These are phyloP conservation scores for Clanis bilineata DNA, from an alignment of 2,888 invertebrate species.

Conservation along the genomic window DNA sequence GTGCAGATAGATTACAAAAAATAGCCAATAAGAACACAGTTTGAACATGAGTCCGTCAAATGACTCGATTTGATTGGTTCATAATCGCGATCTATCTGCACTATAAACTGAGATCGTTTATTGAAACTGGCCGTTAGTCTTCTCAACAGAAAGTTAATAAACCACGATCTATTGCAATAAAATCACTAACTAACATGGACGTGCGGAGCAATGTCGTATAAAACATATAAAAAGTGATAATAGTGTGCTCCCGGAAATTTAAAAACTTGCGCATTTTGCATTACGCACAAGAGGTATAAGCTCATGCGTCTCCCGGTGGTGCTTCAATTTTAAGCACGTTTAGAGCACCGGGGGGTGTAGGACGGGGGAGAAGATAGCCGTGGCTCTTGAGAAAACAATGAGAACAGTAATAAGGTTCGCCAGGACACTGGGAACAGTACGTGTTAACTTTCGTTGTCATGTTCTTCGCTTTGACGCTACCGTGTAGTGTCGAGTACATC, in stretches of 20 bases:
- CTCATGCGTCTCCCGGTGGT: neutral
- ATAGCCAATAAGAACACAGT: too few relatives aligned
- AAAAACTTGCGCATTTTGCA: neutral
- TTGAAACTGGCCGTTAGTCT: neutral
- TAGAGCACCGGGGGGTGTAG: neutral
- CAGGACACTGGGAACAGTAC: conserved; percentile 35
- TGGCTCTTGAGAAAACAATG: conserved; percentile 28
- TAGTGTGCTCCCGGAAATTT: neutral
- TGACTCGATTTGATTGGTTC: too few relatives aligned
- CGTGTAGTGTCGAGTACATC: conserved; percentile 30
- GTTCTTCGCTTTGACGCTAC: conserved; percentile 32
- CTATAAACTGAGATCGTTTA: too few relatives aligned
- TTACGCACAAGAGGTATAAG: neutral
- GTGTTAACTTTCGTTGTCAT: conserved; percentile 30
- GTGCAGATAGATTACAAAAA: too few relatives aligned
- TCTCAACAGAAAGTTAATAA: neutral
- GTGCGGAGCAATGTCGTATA: neutral
- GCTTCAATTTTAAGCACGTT: conserved; percentile 14
- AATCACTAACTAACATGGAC: conserved; percentile 10
- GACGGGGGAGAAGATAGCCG: conserved; percentile 16
- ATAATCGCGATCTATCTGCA: too few relatives aligned
- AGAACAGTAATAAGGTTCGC: conserved; percentile 28
- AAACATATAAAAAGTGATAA: neutral
- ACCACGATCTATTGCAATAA: neutral
- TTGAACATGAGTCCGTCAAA: too few relatives aligned